These are phyloP conservation scores for Umimayanthus chanpuru DNA, from an alignment of 92 coral and sea anemone species.

Conservation along the genomic window DNA sequence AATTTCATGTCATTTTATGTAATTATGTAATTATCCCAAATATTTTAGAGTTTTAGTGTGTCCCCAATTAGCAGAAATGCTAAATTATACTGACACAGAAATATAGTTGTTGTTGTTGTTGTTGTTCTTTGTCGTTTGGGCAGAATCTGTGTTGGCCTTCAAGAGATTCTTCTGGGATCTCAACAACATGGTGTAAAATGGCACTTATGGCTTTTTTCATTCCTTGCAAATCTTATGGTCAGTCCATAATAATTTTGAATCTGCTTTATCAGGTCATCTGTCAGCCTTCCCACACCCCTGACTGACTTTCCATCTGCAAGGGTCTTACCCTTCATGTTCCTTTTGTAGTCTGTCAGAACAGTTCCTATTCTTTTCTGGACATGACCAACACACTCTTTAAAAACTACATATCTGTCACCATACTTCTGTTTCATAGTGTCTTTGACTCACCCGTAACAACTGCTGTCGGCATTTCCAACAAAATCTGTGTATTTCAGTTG, in stretches of 20 bases:
- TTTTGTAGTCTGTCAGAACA: conserved; percentile 47
- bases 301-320: conserved; percentile 54
- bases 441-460: too few species aligned
- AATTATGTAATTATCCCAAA: too few species aligned
- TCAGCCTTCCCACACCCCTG: conserved; percentile 53
- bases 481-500: conserved; percentile 36
- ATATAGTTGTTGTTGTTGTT: too few species aligned
- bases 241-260: conserved; percentile 57
- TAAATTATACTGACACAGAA: too few species aligned
- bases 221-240: conserved; percentile 34
- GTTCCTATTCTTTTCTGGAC: conserved; percentile 61
- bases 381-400: conserved; percentile 56
- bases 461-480: conserved; percentile 26
- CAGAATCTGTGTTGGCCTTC: conserved; percentile 59
- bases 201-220: too few species aligned
- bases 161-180: too few species aligned
- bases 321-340: conserved; percentile 42
- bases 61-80: too few species aligned
- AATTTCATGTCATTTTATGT: too few species aligned
- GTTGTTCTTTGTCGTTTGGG: conserved; percentile 49
- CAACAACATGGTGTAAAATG: too few species aligned
- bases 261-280: conserved; percentile 50
- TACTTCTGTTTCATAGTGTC: too few species aligned
- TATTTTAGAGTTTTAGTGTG: too few species aligned
- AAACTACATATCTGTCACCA: too few species aligned